These are phyloP conservation scores for Phylloscopus trochiloides DNA, from an alignment of 2,113 vertebrate genomes.

Conservation along the genomic window DNA sequence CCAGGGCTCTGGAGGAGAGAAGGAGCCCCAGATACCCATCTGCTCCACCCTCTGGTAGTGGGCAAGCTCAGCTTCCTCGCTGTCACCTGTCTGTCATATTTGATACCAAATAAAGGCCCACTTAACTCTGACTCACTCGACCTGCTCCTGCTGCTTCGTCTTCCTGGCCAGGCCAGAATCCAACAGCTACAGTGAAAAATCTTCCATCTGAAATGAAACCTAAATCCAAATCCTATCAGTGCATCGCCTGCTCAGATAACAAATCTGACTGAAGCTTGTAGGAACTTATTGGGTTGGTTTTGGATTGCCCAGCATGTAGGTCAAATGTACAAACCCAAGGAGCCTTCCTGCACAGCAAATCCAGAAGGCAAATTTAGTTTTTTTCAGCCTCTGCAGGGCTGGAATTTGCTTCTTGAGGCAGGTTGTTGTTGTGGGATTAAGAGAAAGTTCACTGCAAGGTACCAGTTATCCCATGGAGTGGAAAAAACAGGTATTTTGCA, in stretches of 20 bases:
- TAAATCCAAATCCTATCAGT: neutral
- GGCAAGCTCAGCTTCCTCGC: neutral
- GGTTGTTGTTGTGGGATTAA: neutral
- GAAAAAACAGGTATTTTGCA: constrained; percentile 32
- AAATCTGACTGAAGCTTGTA: neutral
- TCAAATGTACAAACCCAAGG: neutral
- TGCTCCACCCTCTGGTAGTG: neutral
- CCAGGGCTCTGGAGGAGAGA: neutral
- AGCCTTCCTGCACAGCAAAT: neutral
- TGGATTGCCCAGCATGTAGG: neutral
- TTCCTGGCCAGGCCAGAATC: neutral
- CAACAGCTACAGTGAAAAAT: neutral
- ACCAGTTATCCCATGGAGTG: neutral
- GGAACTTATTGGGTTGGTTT: neutral
- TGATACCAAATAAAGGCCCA: neutral
- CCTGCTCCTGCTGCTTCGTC: neutral
- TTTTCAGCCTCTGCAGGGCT: neutral
- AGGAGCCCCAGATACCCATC: neutral
- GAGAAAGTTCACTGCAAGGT: neutral
- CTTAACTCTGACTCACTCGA: neutral
- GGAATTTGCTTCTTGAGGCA: neutral
- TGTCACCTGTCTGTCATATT: neutral
- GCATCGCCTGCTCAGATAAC: neutral
- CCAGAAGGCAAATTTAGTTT: neutral
- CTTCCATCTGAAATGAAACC: constrained; percentile 17